Evolutionary conservation across 2,888 invertebrate genomes (phyloP).

Genomic region (Unio pictorum): DNA sequence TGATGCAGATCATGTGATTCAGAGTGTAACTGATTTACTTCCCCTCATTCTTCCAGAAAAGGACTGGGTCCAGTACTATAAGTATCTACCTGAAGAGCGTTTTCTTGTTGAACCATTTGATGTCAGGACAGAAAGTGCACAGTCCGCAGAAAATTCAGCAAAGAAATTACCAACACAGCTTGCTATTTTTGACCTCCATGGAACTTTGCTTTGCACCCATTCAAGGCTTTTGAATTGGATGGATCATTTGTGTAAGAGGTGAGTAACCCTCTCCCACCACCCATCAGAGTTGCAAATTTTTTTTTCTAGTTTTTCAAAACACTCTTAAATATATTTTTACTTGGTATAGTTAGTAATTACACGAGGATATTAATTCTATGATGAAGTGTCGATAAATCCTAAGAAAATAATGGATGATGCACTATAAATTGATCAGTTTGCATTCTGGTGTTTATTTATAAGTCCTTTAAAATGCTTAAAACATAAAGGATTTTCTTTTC

Average conservation of each 20-base stretch:
- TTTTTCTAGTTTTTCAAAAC: too few species aligned
- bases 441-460: too few species aligned
- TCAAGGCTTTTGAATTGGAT: slow-evolving; percentile 72
- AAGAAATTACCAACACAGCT: slow-evolving; percentile 29
- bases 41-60: slow-evolving; percentile 60
- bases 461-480: too few species aligned
- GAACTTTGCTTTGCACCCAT: slow-evolving; percentile 72
- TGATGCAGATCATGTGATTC: slow-evolving; percentile 61
- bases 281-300: too few species aligned
- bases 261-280: slow-evolving; percentile 5
- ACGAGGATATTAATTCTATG: too few species aligned
- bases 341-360: too few species aligned
- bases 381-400: too few species aligned
- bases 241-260: slow-evolving; percentile 65
- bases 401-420: too few species aligned
- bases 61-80: slow-evolving; percentile 58
- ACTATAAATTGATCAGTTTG: too few species aligned
- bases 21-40: slow-evolving; percentile 63
- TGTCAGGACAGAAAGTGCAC: not conserved
- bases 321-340: too few species aligned
- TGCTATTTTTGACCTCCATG: slow-evolving; percentile 74
- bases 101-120: not conserved
- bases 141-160: slow-evolving; percentile 1
- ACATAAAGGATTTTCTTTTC: too few species aligned
- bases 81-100: slow-evolving; percentile 36